These are phyloP conservation scores for Saxidomus purpurata DNA, from an alignment of 1,140 invertebrate species.

Conservation along the genomic window DNA sequence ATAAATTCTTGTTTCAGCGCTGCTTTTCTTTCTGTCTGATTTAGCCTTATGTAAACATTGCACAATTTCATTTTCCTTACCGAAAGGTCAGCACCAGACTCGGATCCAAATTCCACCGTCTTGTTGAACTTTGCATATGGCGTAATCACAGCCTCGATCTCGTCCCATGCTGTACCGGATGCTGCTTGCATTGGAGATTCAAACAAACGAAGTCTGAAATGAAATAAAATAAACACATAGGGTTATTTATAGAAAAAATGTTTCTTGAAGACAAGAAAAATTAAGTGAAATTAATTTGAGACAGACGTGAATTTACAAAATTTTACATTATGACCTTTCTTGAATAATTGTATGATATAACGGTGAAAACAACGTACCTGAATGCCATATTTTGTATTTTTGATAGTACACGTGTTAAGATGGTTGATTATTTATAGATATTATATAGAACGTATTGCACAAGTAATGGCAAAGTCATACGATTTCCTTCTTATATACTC, in stretches of 20 bases:
- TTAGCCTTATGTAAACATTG: too few relatives aligned
- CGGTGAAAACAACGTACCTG: too few relatives aligned
- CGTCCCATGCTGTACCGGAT: background rate
- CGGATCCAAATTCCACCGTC: background rate
- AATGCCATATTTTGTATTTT: too few relatives aligned
- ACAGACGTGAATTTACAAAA: background rate
- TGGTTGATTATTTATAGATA: too few relatives aligned
- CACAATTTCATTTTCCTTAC: background rate
- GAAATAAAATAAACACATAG: background rate
- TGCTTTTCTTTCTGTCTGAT: too few relatives aligned
- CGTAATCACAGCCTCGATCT: constrained; percentile 5
- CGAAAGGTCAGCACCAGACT: background rate
- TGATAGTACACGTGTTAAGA: too few relatives aligned
- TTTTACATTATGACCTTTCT: background rate
- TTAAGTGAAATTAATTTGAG: background rate
- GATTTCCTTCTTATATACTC: too few relatives aligned
- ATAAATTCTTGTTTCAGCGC: too few relatives aligned
- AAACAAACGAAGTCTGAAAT: constrained; percentile 31
- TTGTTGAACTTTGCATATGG: background rate
- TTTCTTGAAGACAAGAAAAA: background rate
- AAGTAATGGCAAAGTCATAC: too few relatives aligned
- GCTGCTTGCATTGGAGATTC: background rate
- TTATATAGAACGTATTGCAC: too few relatives aligned
- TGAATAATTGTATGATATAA: background rate
- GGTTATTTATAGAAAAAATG: too few relatives aligned